phyloP scores from a whole-genome alignment of 2,113 vertebrate species.

The Trogon melanurus region DNA sequence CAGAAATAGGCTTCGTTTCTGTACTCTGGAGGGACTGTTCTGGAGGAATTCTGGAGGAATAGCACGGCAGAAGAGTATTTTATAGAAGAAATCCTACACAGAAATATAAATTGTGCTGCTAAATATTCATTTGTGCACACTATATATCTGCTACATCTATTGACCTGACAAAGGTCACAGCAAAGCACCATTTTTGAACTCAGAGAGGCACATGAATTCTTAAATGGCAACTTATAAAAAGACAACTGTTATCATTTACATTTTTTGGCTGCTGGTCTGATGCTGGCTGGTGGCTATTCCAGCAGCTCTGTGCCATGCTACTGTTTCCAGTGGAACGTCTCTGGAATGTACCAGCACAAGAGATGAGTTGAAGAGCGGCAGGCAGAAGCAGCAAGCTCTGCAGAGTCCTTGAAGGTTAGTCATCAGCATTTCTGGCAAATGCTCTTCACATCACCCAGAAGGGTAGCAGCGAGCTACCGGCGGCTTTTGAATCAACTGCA shows the following conservation, averaged over 20 bases:
- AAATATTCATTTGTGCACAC: not conserved
- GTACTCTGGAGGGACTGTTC: too few relatives aligned
- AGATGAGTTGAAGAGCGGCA: not conserved
- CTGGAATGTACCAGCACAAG: not conserved
- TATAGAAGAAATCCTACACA: not conserved
- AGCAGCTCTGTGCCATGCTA: not conserved
- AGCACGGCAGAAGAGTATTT: not conserved
- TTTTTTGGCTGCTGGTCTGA: not conserved
- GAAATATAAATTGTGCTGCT: not conserved
- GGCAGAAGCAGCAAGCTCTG: not conserved
- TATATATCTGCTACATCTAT: not conserved
- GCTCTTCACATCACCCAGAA: not conserved
- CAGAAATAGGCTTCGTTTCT: not conserved
- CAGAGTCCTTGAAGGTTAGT: not conserved
- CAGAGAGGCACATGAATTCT: not conserved
- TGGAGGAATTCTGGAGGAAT: not conserved
- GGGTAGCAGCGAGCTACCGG: not conserved
- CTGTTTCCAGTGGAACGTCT: not conserved
- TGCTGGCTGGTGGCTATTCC: not conserved
- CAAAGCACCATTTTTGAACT: not conserved
- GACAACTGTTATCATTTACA: not conserved
- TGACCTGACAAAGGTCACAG: not conserved
- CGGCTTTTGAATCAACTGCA: constrained; percentile 4
- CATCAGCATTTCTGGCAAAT: not conserved
- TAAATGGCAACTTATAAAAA: not conserved